These are phyloP conservation scores for Cavia porcellus DNA, from an alignment of 2,113 vertebrate species.

Conservation along the genomic window DNA sequence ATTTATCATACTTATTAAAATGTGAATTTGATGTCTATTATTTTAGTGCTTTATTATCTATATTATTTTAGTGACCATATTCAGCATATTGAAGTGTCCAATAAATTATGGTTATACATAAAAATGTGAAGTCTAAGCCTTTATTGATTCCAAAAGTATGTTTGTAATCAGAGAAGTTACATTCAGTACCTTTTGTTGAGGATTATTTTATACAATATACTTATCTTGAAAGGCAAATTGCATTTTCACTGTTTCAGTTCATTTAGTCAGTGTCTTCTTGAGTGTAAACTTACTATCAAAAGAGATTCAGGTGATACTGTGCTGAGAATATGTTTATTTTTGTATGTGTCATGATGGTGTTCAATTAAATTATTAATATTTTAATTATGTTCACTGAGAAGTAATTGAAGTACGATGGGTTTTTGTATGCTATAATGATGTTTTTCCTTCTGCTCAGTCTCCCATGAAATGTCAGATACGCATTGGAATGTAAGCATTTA, in stretches of 20 bases:
- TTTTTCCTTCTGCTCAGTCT: conserved; percentile 52
- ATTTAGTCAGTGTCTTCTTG: not conserved
- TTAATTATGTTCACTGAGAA: conserved; percentile 71
- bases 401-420: conserved; percentile 62
- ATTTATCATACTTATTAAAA: conserved; percentile 21
- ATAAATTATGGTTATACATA: not conserved
- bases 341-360: not conserved
- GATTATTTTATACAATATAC: not conserved
- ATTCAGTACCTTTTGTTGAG: not conserved
- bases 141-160: not conserved
- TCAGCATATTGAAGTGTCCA: not conserved
- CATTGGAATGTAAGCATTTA: conserved; percentile 42
- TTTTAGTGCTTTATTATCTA: not conserved
- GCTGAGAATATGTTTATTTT: conserved; percentile 46
- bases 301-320: conserved; percentile 32
- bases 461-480: conserved; percentile 69
- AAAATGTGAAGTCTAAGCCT: not conserved
- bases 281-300: not conserved
- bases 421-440: conserved; percentile 71
- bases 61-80: not conserved
- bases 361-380: conserved; percentile 77
- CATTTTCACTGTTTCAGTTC: not conserved
- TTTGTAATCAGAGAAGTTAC: not conserved
- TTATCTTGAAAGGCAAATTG: not conserved
- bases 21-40: not conserved